Conservation (phyloP, 2,113 vertebrate genomes). For the Cyanoderma ruficeps region DNA sequence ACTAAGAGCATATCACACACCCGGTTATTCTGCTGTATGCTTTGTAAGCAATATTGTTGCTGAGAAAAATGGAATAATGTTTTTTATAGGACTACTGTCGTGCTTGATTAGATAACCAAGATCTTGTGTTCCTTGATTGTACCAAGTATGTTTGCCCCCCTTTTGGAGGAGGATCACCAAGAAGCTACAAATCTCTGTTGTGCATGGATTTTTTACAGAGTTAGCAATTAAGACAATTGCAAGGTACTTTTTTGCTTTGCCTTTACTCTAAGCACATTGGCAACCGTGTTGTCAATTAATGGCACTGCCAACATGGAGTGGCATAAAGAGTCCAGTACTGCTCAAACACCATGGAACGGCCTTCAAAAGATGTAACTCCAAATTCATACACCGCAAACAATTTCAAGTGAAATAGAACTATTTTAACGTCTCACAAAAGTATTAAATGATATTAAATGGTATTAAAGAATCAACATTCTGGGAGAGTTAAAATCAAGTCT, state of each 20-base stretch:
- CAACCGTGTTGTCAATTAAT: not conserved
- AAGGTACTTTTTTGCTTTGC: not conserved
- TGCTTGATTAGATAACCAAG: not conserved
- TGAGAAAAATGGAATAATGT: not conserved
- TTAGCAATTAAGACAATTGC: not conserved
- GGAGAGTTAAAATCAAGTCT: not conserved
- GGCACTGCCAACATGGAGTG: not conserved
- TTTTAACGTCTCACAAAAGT: not conserved
- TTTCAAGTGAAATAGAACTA: not conserved
- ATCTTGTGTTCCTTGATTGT: not conserved
- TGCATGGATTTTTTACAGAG: not conserved
- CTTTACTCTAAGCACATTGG: not conserved
- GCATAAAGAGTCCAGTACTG: not conserved
- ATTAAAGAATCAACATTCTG: not conserved
- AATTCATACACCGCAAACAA: not conserved
- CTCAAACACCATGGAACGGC: not conserved
- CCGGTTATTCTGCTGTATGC: not conserved
- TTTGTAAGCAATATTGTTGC: not conserved
- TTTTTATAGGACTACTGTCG: not conserved
- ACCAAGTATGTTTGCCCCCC: fast-evolving
- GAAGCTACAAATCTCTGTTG: not conserved
- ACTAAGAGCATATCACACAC: not conserved
- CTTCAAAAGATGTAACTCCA: not conserved
- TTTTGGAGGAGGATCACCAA: not conserved
- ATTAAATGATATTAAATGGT: not conserved